phyloP scores from a whole-genome alignment of 2,888 invertebrate genomes.

The Eristalis tenax region DNA sequence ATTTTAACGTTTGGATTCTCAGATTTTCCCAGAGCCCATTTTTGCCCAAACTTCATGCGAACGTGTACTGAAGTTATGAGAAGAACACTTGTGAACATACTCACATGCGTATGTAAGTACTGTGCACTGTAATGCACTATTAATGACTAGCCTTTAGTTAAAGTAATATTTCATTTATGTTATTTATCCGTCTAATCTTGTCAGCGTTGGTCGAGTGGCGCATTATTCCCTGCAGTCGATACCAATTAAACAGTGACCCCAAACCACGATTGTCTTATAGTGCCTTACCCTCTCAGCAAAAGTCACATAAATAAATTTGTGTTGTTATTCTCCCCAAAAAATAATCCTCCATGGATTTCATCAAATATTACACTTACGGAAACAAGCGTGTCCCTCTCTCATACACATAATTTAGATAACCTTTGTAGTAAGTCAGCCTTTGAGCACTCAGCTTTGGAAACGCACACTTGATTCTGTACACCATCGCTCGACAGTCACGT shows the following conservation, averaged over 20 bases:
- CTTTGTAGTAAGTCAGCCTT: no score
- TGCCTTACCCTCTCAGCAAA: not conserved
- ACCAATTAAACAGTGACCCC: no score
- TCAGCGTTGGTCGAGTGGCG: no score
- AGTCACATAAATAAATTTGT: not conserved
- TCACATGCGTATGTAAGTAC: not conserved
- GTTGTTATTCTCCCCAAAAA: not conserved
- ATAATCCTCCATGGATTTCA: slow-evolving; percentile 27
- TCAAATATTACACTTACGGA: slow-evolving; percentile 54
- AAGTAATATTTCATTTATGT: no score
- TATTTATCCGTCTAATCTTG: no score
- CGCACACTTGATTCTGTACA: slow-evolving; percentile 27
- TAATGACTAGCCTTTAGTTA: no score
- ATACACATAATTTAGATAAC: slow-evolving; percentile 49
- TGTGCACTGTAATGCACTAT: no score
- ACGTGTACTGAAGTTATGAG: not conserved
- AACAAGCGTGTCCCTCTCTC: slow-evolving; percentile 48
- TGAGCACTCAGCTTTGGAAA: slow-evolving; percentile 14
- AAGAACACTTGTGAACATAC: not conserved
- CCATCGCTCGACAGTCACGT: slow-evolving; percentile 76
- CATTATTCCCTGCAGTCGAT: no score
- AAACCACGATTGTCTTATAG: not conserved
- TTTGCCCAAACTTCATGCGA: not conserved
- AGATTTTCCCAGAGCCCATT: not conserved
- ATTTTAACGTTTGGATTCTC: not conserved